phyloP scores from a whole-genome alignment of 2,888 invertebrate species.

The Noctua janthina region DNA sequence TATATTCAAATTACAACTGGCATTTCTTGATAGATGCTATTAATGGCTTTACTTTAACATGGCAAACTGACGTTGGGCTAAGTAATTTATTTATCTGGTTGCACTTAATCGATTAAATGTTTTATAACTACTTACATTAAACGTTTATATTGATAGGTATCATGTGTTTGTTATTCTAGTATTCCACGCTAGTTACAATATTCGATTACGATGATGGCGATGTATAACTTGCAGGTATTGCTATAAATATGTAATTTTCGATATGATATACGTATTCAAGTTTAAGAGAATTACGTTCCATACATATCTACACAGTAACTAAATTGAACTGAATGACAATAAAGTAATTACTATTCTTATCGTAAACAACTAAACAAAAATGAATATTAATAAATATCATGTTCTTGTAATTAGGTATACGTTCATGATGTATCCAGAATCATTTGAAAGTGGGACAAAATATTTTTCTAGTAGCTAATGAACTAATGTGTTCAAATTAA shows the following conservation, averaged over 20 bases:
- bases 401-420: background rate
- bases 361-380: background rate
- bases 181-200: background rate
- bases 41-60: background rate
- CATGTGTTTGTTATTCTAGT: background rate
- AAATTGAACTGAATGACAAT: background rate
- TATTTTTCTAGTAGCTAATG: background rate
- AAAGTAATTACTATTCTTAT: background rate
- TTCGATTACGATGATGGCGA: background rate
- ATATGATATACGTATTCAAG: background rate
- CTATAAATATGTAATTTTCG: slow-evolving; percentile 15
- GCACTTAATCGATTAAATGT: background rate
- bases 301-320: background rate
- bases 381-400: background rate
- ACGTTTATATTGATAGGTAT: background rate
- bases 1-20: background rate
- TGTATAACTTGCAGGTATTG: background rate
- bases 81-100: background rate
- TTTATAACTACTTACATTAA: background rate
- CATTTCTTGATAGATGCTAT: background rate
- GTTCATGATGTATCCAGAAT: background rate
- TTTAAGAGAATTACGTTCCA: background rate
- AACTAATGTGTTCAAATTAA: background rate
- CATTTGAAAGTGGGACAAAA: background rate
- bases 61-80: background rate